Evolutionary conservation across 2,113 vertebrate species (phyloP), one percentile per base, ranked within the genome.

Genomic region (Sceloporus undulatus): DNA sequence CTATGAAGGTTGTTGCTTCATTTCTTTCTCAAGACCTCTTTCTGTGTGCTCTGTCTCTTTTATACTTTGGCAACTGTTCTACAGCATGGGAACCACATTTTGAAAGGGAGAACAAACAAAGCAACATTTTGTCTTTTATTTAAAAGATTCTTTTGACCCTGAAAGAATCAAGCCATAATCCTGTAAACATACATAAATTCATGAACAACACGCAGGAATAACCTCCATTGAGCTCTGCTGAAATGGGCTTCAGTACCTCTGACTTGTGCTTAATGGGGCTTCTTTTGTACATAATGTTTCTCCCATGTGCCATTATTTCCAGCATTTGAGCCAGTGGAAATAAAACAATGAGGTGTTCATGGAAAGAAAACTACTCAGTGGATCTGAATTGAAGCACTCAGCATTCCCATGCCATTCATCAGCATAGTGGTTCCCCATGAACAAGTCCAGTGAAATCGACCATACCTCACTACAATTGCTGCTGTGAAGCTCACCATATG

Each of bases 131-230:
- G 9, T 2, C 48, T 87, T 79, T 91, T 82, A 2, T 79, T 82
- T 88, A 90, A 48, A 59, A 40, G 38, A 40, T 62, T 93, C 79
- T 85, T 93, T 82, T 79, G 75, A 27, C 76, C 21, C 85, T 76
- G 84, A 27, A 84, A 77, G 29, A 70, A 73, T 2, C 2, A 2
- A 48, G 70, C 77, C 18, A 56, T 86, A 89, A 87, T 86, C 48
- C 71, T 84, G 52, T 29, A 89, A 87, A 79, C 21, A 5, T 13
- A 59, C 19, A 59, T 91, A 11, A n/a, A 83, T 0, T 5, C 48
- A 85, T 87, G 59, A 82, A 93, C 71, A 25, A 48, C 76, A 65
- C 5, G 42, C 14, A 85, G 73, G 75, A 88, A 42, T 29, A 87
- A 1, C 34, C 68, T 62, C 34, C 48, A 88, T 80, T 88, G 38